phyloP scores from a whole-genome alignment of 2,797 vertebrate genomes.

The Smutsia gigantea region DNA sequence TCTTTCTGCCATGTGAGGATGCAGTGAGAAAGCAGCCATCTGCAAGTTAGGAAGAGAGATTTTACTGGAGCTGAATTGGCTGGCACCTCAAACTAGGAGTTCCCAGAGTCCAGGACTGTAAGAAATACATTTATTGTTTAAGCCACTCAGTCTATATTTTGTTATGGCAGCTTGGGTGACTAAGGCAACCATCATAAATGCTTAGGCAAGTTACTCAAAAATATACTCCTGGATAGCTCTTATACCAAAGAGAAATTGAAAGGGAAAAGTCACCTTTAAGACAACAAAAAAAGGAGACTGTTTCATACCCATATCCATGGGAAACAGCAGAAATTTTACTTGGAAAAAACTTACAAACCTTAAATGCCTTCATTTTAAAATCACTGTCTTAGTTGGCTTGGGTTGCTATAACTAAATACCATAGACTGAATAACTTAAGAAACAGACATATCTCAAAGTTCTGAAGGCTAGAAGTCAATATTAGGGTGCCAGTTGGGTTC shows the following conservation, averaged over 20 bases:
- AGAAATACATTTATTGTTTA: background rate
- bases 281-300: background rate
- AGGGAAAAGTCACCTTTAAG: background rate
- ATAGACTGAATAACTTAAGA: background rate
- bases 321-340: background rate
- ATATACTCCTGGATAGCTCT: background rate
- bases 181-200: background rate
- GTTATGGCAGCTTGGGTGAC: background rate
- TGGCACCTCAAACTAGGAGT: background rate
- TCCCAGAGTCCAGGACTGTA: background rate
- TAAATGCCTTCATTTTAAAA: background rate
- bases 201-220: conserved; percentile 16
- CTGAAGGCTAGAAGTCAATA: background rate
- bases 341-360: background rate
- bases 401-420: background rate
- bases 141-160: background rate
- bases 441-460: background rate
- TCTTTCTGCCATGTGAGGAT: background rate
- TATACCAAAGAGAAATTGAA: background rate
- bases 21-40: background rate
- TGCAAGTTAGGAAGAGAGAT: background rate
- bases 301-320: background rate
- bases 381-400: background rate
- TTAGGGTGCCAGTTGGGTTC: background rate
- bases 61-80: background rate